Evolutionary conservation across 2,113 vertebrate species (phyloP), one percentile per base, ranked within the genome.

Genomic region (Proteles cristata): DNA sequence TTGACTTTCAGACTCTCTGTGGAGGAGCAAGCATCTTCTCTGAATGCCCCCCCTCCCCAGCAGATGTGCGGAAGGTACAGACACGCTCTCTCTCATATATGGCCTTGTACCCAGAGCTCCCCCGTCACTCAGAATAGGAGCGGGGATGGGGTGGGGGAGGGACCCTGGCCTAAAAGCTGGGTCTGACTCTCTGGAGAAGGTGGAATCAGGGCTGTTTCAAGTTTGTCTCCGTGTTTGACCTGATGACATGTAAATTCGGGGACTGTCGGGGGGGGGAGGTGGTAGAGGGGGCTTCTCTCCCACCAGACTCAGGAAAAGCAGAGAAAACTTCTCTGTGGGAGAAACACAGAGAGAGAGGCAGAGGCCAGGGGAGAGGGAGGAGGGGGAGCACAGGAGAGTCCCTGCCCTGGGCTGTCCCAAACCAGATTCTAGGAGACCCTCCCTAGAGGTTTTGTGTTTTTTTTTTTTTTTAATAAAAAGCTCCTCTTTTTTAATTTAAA

Each of bases 341-440:
- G 50, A 15, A 50, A 55, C 11, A 3, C 0, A 26, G 69, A n/a
- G 3, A 23, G 68, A 16, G 7, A 28, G 58, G 74, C 31, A 11
- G 58, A 65, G 80, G 45, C 21, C 25, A 35, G 45, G 28, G 25
- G 3, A 16, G 17, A 25, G 69, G 25, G 0, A 3, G 69, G 7
- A n/a, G 35, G 16, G 19, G 15, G 45, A 39, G 28, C 23, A 26
- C 43, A 21, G 66, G 48, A 16, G 26, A 65, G 45, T 21, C 17
- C 17, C 10, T 0, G 0, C 61, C 31, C 66, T 48, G 7, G 79
- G 53, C 80, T 11, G 9, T 35, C 63, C 71, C 21, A 31, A 39
- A 15, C 63, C 85, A 28, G 39, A 12, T 71, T 91, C 92, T 94
- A 53, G 66, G 55, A 35, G 48, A 85, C 39, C 39, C 39, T 39